Evolutionary conservation across 2,113 vertebrate genomes (phyloP).

Genomic region (Neogale vison): DNA sequence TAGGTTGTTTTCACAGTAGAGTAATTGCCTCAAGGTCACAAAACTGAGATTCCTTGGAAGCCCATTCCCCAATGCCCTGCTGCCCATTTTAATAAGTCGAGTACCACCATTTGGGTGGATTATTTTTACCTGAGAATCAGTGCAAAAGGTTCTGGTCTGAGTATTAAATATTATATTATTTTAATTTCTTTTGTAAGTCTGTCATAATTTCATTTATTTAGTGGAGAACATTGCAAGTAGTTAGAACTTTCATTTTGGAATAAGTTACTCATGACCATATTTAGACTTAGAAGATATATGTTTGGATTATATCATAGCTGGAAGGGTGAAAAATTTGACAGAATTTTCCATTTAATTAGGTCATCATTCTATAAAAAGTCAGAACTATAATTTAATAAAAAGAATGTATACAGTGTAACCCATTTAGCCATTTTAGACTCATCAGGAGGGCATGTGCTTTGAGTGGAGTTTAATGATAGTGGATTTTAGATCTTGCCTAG

Average conservation of each 20-base stretch:
- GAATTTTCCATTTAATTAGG: not conserved
- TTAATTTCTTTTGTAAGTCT: constrained; percentile 25
- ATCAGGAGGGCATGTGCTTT: not conserved
- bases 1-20: constrained; percentile 12
- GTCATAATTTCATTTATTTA: constrained; percentile 41
- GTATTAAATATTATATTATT: constrained; percentile 16
- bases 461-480: not conserved
- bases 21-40: not conserved
- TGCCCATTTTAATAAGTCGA: not conserved
- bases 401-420: not conserved
- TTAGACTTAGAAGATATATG: constrained; percentile 52
- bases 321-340: constrained; percentile 37
- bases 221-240: constrained; percentile 48
- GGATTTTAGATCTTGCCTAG: not conserved
- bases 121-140: constrained; percentile 14
- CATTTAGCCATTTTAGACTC: not conserved
- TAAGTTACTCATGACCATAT: constrained; percentile 18
- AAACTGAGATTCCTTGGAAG: not conserved
- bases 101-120: not conserved
- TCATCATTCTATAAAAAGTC: constrained; percentile 45
- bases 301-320: constrained; percentile 54
- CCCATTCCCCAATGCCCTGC: not conserved
- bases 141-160: constrained; percentile 4
- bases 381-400: constrained; percentile 38
- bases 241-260: constrained; percentile 34